phyloP scores from a whole-genome alignment of 2,113 vertebrate species.

The Motacilla tschutschensis region DNA sequence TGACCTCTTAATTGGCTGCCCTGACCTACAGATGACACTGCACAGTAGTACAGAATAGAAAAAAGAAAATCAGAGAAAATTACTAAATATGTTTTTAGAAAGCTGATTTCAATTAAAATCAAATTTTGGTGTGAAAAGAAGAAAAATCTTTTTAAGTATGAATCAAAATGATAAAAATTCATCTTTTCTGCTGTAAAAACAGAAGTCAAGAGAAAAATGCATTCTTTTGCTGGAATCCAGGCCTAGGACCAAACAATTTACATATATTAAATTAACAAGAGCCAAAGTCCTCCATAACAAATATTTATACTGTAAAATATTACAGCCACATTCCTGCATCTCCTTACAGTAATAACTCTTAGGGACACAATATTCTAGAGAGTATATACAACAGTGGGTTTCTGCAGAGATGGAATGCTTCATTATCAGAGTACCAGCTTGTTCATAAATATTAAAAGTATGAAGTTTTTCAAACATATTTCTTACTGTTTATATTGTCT shows the following conservation, averaged over 20 bases:
- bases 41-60: not conserved
- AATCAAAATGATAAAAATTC: slow-evolving; percentile 12
- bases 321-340: slow-evolving; percentile 39
- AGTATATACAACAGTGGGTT: not conserved
- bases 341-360: slow-evolving; percentile 61
- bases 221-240: slow-evolving; percentile 38
- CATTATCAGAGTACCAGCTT: slow-evolving; percentile 48
- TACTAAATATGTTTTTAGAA: not conserved
- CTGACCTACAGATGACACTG: not conserved
- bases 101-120: slow-evolving; percentile 18
- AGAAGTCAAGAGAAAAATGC: not conserved
- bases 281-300: slow-evolving; percentile 34
- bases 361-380: not conserved
- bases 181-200: slow-evolving; percentile 27
- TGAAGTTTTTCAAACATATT: slow-evolving; percentile 12
- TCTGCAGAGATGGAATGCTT: slow-evolving; percentile 53
- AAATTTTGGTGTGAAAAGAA: not conserved
- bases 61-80: not conserved
- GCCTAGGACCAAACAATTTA: slow-evolving; percentile 29
- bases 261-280: slow-evolving; percentile 40
- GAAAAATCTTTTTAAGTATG: not conserved
- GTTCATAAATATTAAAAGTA: slow-evolving; percentile 63
- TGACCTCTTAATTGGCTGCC: not conserved
- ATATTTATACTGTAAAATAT: slow-evolving; percentile 46
- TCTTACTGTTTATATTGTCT: slow-evolving; percentile 22